Base-by-base conservation (phyloP, 2,113 vertebrate species). In the Aramus guarauna region DNA sequence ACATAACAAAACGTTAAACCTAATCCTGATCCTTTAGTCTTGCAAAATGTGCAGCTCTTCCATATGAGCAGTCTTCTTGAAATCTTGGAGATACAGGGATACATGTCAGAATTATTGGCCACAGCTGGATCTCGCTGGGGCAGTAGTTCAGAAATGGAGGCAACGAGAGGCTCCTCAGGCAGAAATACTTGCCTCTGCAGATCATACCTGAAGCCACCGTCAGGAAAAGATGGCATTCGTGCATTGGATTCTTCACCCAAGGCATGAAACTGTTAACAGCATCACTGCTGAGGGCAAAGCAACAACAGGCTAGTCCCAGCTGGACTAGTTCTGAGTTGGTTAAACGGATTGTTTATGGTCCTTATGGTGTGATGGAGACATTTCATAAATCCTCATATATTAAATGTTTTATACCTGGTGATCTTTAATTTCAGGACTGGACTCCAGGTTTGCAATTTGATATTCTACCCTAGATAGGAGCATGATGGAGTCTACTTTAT, bases 21-120 rank as follows among this genome's bases (percentile, higher is more conserved):
- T 5, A 59, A 6, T 56, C 26, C n/a, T 60, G 22, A 47, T 55
- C 41, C 14, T 86, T 77, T 52, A 43, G 32, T 52, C 45, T 36
- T 77, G 55, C 14, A 63, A 56, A 92, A 55, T 18, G 18, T 22
- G 16, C 23, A 78, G 34, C 36, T 74, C 81, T 86, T 69, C 64
- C 37, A 41, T 21, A 21, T 0, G 2, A 90, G 9, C 21, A 50
- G 36, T 26, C 2, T 34, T 67, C n/a, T 56, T 66, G 75, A 58
- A 79, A 48, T 37, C 36, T 71, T 60, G 83, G 53, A 69, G n/a
- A 19, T 45, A 39, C 6, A 1, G 2, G 34, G 12, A 16, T 23
- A 36, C 2, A 0, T 1, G 0, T 3, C 47, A 43, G 47, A 60
- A 63, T 50, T 66, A 21, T 14, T 27, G 55, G 17, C 22, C 37